Evolutionary conservation across 1,140 invertebrate species (phyloP).

Genomic region (Ridgeia piscesae): DNA sequence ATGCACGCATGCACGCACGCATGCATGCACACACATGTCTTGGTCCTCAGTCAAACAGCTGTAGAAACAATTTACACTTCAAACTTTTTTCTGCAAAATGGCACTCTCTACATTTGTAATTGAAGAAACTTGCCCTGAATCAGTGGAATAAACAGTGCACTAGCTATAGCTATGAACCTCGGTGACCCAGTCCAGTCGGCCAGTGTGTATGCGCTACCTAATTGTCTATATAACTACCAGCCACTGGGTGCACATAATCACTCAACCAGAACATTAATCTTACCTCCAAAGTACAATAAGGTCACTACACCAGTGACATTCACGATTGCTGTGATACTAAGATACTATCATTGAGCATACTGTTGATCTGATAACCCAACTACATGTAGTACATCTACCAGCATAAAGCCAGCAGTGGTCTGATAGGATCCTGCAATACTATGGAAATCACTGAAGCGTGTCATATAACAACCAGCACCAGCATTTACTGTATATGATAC

Average conservation of each 20-base stretch:
- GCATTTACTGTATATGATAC: background rate
- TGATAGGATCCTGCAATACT: background rate
- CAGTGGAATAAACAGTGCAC: too few species aligned
- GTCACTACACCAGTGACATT: slow-evolving; percentile 4
- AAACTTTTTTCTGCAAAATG: too few species aligned
- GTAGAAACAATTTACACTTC: too few species aligned
- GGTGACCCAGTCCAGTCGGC: too few species aligned
- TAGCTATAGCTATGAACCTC: background rate
- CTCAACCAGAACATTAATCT: slow-evolving; percentile 11
- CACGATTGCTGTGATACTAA: background rate
- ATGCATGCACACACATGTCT: too few species aligned
- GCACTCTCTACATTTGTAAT: too few species aligned
- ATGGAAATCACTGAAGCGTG: background rate
- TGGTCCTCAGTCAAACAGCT: too few species aligned
- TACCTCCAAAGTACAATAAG: background rate
- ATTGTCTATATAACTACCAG: background rate
- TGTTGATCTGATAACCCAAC: background rate
- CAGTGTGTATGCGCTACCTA: too few species aligned
- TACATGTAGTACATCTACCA: background rate
- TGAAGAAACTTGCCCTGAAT: too few species aligned
- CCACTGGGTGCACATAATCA: background rate
- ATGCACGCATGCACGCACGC: too few species aligned
- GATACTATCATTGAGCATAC: background rate
- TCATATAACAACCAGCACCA: background rate
- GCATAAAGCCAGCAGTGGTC: too few species aligned